phyloP scores from a whole-genome alignment of 2,888 invertebrate species.

The Cyclophora albipunctata region DNA sequence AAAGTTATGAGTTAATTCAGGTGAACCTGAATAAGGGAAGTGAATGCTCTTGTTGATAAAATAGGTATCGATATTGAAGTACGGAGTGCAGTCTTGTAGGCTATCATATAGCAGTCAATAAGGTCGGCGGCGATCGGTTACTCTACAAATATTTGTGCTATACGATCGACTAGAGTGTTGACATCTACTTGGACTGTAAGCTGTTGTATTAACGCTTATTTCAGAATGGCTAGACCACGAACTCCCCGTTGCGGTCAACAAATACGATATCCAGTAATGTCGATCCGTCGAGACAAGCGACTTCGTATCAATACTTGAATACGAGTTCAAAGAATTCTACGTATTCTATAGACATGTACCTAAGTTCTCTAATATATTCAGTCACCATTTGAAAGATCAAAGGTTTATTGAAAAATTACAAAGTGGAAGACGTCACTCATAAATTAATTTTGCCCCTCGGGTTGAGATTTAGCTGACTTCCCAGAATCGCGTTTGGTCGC shows the following conservation, averaged over 20 bases:
- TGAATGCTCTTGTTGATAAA: slow-evolving; percentile 1
- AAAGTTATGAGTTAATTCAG: too few species aligned
- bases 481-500: too few species aligned
- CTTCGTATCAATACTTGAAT: slow-evolving; percentile 15
- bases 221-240: slow-evolving; percentile 11
- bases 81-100: slow-evolving; percentile 2
- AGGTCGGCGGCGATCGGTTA: slow-evolving; percentile 47
- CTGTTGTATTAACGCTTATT: slow-evolving; percentile 11
- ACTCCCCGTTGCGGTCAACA: slow-evolving; percentile 46
- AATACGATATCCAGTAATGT: slow-evolving; percentile 42
- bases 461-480: too few species aligned
- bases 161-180: slow-evolving; percentile 31
- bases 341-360: too few species aligned
- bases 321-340: too few species aligned
- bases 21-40: neutral
- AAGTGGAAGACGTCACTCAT: neutral
- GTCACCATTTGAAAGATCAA: neutral
- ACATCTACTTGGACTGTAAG: slow-evolving; percentile 7
- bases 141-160: slow-evolving; percentile 57
- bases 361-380: too few species aligned
- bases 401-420: neutral
- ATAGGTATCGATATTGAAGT: neutral
- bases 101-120: slow-evolving; percentile 54
- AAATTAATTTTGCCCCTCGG: too few species aligned
- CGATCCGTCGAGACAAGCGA: slow-evolving; percentile 18